phyloP scores from a whole-genome alignment of 2,113 vertebrate genomes.

The Aegotheles bennettii region DNA sequence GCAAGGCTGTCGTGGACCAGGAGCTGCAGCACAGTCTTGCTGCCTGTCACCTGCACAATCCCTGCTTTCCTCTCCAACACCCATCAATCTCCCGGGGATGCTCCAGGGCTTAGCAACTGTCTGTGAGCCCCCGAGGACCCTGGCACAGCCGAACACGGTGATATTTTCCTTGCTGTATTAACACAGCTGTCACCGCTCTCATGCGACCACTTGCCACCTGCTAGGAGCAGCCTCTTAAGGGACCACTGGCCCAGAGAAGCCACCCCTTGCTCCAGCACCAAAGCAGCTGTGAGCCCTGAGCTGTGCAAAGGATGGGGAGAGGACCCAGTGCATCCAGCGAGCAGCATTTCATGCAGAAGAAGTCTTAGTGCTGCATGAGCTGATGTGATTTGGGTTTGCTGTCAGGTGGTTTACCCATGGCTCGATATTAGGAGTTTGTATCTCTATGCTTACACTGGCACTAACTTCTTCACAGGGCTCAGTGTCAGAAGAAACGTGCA shows the following conservation, averaged over 20 bases:
- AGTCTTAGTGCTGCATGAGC: not conserved
- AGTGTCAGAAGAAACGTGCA: not conserved
- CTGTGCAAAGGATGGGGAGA: not conserved
- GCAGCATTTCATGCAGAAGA: not conserved
- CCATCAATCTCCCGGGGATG: not conserved
- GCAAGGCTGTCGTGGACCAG: not conserved
- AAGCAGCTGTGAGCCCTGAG: not conserved
- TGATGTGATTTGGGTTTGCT: not conserved
- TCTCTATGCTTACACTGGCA: not conserved
- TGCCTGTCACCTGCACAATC: not conserved
- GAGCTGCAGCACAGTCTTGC: not conserved
- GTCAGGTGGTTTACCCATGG: not conserved
- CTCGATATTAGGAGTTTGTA: not conserved
- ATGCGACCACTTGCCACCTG: not conserved
- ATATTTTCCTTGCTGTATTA: not conserved
- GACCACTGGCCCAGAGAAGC: accelerated
- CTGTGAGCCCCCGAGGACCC: not conserved
- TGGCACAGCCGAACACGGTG: accelerated
- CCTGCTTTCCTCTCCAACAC: not conserved
- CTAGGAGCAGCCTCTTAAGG: not conserved
- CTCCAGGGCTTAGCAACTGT: not conserved
- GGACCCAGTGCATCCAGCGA: not conserved
- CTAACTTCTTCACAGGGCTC: not conserved
- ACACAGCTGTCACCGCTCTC: not conserved
- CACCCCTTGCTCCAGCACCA: not conserved